phyloP scores from a whole-genome alignment of 2,888 invertebrate species.

The Cinara cedri region DNA sequence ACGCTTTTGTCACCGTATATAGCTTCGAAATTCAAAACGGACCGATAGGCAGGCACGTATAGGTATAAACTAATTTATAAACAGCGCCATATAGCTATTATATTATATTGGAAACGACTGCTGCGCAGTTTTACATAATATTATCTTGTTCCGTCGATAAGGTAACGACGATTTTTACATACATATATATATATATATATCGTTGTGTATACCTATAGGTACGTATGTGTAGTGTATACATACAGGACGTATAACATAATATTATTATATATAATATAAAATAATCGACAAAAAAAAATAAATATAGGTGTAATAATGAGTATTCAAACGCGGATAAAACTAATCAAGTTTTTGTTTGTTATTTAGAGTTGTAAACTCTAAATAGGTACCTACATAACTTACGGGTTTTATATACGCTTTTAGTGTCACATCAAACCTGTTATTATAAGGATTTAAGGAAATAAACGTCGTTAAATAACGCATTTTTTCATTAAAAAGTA shows the following conservation, averaged over 20 bases:
- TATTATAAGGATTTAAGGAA: conserved; percentile 36
- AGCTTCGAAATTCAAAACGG: conserved; percentile 1
- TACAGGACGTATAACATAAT: conserved; percentile 1
- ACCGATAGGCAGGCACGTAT: background rate
- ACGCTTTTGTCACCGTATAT: conserved; percentile 9
- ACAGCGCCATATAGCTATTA: background rate
- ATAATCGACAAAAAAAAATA: conserved; percentile 15
- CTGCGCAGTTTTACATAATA: conserved; percentile 14
- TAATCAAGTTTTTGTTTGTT: conserved; percentile 11
- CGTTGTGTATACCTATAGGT: no score
- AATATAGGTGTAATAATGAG: no score
- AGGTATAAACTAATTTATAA: background rate
- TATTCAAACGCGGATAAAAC: background rate
- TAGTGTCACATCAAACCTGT: conserved; percentile 33
- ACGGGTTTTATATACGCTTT: conserved; percentile 22
- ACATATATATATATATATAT: no score
- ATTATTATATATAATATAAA: background rate
- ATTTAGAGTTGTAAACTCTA: background rate
- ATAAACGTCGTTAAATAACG: conserved; percentile 31
- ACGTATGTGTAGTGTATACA: no score
- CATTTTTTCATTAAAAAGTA: conserved; percentile 37
- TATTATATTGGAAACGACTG: conserved; percentile 2
- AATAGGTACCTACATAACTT: background rate
- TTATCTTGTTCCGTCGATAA: conserved; percentile 18
- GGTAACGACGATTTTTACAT: conserved; percentile 20